Base-by-base conservation (phyloP, 2,797 vertebrate genomes). In the Pterois miles region DNA sequence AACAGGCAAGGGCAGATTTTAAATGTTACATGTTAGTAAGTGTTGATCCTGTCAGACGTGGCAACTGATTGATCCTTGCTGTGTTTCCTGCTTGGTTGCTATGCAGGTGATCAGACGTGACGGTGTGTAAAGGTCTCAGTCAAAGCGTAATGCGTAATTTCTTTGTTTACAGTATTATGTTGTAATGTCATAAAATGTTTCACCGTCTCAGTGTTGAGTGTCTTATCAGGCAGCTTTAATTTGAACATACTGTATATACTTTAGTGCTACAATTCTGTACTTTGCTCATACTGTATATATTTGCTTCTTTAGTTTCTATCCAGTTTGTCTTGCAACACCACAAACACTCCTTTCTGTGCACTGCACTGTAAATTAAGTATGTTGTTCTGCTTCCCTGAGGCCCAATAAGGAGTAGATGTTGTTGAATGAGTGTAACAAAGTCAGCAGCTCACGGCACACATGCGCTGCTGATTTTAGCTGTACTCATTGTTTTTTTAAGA, bases 21-120 rank as follows among this genome's bases (percentile, higher is more conserved):
- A 74, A 81, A 81, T 83, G 78, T 60, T 76, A 67, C n/a, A 81
- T 74, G 75, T 63, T 78, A 80, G 85, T 85, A 22, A 57, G 52
- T 50, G 68, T 58, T 34, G 57, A 77, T 43, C 9, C 20, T 66
- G 38, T 80, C 31, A 63, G 23, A 66, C 9, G 0, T 33, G 54
- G 8, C 63, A 50, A n/a, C 46, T 11, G 2, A 46, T 5, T 20
- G 27, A 63, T 16, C 65, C 8, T 46, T 56, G 59, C 11, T 71
- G 69, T 8, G 40, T 22, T 69, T 74, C 54, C 33, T 66, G 65
- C 38, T 2, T 25, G 5, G 46, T 33, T 60, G 54, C 14, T 52
- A 31, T 43, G 38, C n/a, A 20, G 31, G 10, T 64, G 29, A 70
- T 63, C 3, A 54, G 18, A 73, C 63, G 6, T 57, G 34, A 73